Evolutionary conservation across 2,797 vertebrate genomes (phyloP).

Genomic region (Xenentodon cancila): DNA sequence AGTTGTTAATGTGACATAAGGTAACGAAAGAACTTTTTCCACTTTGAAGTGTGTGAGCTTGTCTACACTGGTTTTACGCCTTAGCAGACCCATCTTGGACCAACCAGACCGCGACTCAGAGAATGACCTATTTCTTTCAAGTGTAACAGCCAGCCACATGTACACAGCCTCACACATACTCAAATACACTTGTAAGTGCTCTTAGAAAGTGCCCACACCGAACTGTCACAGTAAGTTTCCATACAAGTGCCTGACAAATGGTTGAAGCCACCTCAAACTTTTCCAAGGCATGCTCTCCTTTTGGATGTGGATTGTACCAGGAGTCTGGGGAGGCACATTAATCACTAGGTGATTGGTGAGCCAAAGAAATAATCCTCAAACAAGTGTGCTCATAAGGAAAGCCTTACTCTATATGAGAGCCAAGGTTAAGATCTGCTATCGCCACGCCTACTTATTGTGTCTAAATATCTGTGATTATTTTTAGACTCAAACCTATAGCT

Average conservation of each 20-base stretch:
- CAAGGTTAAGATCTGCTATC: too few relatives aligned
- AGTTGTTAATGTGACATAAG: background rate
- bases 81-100: slow-evolving; percentile 43
- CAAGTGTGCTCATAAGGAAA: slow-evolving; percentile 3
- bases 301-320: slow-evolving; percentile 46
- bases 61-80: background rate
- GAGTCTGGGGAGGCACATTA: slow-evolving; percentile 47
- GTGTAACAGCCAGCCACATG: slow-evolving; percentile 44
- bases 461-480: too few relatives aligned
- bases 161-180: slow-evolving; percentile 13
- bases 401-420: too few relatives aligned
- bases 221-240: slow-evolving; percentile 49
- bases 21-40: background rate
- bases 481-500: too few relatives aligned
- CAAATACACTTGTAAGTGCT: slow-evolving; percentile 29
- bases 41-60: background rate
- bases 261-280: slow-evolving; percentile 49
- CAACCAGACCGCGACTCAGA: slow-evolving; percentile 53
- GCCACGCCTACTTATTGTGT: too few relatives aligned
- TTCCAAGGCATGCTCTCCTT: slow-evolving; percentile 60
- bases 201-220: slow-evolving; percentile 14
- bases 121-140: slow-evolving; percentile 47
- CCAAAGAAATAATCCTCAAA: slow-evolving; percentile 18
- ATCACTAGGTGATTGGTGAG: slow-evolving; percentile 27
- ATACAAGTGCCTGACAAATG: slow-evolving; percentile 64